phyloP scores from a whole-genome alignment of 2,888 invertebrate genomes.

The Oscheius sp. region DNA sequence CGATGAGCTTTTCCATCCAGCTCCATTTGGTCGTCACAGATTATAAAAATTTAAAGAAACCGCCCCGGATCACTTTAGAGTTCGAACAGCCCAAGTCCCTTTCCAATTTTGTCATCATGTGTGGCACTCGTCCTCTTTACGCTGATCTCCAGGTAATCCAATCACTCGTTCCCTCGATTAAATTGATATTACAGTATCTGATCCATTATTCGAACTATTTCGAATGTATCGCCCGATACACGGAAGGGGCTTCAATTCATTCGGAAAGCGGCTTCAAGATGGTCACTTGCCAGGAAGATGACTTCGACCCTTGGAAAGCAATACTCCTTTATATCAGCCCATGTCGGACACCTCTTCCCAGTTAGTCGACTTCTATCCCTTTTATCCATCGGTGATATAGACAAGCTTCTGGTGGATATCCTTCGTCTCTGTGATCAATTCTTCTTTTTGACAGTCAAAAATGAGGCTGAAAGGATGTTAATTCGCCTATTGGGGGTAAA shows the following conservation, averaged over 20 bases:
- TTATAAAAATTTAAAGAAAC: not conserved
- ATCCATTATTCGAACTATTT: constrained; percentile 12
- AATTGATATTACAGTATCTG: not conserved
- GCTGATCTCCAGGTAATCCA: not conserved
- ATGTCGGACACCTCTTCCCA: not conserved
- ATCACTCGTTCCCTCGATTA: not conserved
- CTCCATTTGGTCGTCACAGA: not conserved
- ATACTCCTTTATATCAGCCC: constrained; percentile 15
- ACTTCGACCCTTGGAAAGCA: constrained; percentile 1
- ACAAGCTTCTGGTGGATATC: not conserved
- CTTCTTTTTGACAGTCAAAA: not conserved
- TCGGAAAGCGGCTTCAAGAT: not conserved
- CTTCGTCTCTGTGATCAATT: constrained; percentile 2
- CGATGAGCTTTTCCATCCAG: not conserved
- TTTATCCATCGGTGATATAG: not conserved
- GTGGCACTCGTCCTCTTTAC: not conserved
- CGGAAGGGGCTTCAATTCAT: not conserved
- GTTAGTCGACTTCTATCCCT: not conserved
- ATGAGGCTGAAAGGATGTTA: not conserved
- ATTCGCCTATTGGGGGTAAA: not conserved
- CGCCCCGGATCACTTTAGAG: not conserved
- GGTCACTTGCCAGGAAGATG: not conserved
- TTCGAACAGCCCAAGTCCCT: constrained; percentile 4
- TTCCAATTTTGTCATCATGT: constrained; percentile 11
- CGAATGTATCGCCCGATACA: not conserved